Base-by-base conservation (phyloP, 2,888 invertebrate species). In the Eupithecia tripunctaria region DNA sequence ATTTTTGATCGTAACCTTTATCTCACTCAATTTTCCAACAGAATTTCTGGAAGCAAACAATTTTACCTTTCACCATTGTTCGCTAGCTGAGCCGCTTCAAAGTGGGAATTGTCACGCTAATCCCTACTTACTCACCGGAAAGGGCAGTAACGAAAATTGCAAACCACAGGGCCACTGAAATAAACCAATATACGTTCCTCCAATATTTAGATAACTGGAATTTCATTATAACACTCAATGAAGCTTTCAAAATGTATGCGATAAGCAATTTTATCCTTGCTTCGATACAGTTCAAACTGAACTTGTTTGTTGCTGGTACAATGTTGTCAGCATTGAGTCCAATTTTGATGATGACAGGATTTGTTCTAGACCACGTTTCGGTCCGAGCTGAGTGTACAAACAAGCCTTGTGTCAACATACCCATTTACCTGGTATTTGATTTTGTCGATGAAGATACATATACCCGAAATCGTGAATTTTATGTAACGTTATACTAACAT, bases 261-360 rank as follows among this genome's bases (percentile, higher is more conserved):
- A 65, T 25, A 47, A 71, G 25, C 27, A 66, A 60, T 63, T 68
- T 73, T 70, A 66, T 47, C 2, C 0, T 12, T 21, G 4, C 59
- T 51, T 29, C 1, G 68, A 77, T 73, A 77, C 43, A 47, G 76
- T 70, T 71, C 63, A 72, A 67, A 75, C 14, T 67, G 59, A 43
- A 14, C 5, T 65, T 38, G 60, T 14, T 70, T 66, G 36, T 18
- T 18, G 65, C 25, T 47, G n/a, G 25, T 73, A 56, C n/a, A 60
- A 51, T 59, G 2, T 69, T 72, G 73, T 74, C 65, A 73, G 76
- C 70, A 63, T 76, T 78, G 78, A 78, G 76, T 77, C 41, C 76
- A 70, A 69, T 76, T 78, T 77, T 74, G 78, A 76, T 79, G 77
- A 76, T 77, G 70, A 64, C 67, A 71, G 71, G 68, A 76, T 73